These are phyloP conservation scores for Grapholita molesta DNA, from an alignment of 1,140 invertebrate species.

Conservation along the genomic window DNA sequence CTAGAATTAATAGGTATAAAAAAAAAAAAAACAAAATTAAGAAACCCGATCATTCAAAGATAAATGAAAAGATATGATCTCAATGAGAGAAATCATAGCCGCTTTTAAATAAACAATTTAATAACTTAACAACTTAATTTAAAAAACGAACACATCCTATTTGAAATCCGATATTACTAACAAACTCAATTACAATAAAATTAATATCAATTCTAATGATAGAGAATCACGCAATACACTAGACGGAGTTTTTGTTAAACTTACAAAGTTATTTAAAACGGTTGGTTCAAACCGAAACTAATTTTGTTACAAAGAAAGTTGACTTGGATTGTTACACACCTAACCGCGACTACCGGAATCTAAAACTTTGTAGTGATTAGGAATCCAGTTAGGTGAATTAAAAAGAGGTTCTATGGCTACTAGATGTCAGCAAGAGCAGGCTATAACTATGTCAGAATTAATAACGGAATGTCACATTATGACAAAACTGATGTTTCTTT, in stretches of 20 bases:
- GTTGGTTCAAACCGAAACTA: not conserved
- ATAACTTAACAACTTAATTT: slow-evolving; percentile 11
- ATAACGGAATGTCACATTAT: slow-evolving; percentile 20
- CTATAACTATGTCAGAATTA: slow-evolving; percentile 21
- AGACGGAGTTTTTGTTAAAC: not conserved
- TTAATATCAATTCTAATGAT: slow-evolving; percentile 5
- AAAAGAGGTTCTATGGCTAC: not conserved
- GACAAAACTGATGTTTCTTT: slow-evolving; percentile 5
- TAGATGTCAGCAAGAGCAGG: slow-evolving; percentile 7
- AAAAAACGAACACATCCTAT: slow-evolving; percentile 11
- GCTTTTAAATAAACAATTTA: not conserved
- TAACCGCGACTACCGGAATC: not conserved
- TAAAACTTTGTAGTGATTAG: not conserved
- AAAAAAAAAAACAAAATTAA: not conserved
- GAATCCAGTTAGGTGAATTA: not conserved
- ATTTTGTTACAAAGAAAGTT: not conserved
- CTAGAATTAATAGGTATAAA: too few relatives aligned
- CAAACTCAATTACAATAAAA: slow-evolving; percentile 15
- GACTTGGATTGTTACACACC: not conserved
- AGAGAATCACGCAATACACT: not conserved
- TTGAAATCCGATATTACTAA: slow-evolving; percentile 1
- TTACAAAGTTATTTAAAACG: not conserved
- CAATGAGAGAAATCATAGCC: not conserved
- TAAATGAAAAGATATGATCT: not conserved
- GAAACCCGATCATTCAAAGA: not conserved